phyloP scores from a whole-genome alignment of 2,113 vertebrate species.

The Narcine bancroftii region DNA sequence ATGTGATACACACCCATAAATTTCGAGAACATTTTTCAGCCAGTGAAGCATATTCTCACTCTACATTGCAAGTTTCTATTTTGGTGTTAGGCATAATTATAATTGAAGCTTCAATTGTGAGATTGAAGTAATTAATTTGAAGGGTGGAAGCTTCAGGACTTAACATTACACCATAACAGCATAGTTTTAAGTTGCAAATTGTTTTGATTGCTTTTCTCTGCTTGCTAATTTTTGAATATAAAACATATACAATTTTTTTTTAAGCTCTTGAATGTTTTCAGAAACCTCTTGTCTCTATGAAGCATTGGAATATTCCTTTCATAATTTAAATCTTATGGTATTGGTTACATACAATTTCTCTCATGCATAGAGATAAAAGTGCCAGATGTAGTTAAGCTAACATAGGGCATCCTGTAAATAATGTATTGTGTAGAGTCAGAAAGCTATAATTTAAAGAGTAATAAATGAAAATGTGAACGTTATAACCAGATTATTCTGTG shows the following conservation, averaged over 20 bases:
- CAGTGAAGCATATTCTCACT: too few species aligned
- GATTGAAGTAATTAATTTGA: background rate
- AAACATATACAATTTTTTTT: background rate
- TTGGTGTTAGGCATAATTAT: background rate
- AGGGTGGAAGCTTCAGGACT: background rate
- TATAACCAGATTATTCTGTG: slow-evolving; percentile 58
- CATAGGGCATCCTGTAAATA: background rate
- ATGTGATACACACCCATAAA: too few species aligned
- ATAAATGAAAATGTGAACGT: slow-evolving; percentile 40
- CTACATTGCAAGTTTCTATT: background rate
- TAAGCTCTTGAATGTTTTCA: background rate
- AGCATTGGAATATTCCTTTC: background rate
- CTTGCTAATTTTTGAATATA: background rate
- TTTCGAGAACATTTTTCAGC: too few species aligned
- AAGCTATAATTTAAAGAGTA: slow-evolving; percentile 18
- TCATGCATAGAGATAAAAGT: slow-evolving; percentile 13
- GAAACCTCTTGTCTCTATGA: background rate
- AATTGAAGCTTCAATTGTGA: background rate
- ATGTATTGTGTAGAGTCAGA: background rate
- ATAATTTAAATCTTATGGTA: background rate
- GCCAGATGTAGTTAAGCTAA: slow-evolving; percentile 25
- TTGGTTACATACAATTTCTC: slow-evolving; percentile 2
- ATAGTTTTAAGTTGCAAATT: background rate
- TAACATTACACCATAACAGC: background rate
- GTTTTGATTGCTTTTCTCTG: background rate